Evolutionary conservation across 2,888 invertebrate genomes (phyloP).

Genomic region (Eupeodes latifasciatus): DNA sequence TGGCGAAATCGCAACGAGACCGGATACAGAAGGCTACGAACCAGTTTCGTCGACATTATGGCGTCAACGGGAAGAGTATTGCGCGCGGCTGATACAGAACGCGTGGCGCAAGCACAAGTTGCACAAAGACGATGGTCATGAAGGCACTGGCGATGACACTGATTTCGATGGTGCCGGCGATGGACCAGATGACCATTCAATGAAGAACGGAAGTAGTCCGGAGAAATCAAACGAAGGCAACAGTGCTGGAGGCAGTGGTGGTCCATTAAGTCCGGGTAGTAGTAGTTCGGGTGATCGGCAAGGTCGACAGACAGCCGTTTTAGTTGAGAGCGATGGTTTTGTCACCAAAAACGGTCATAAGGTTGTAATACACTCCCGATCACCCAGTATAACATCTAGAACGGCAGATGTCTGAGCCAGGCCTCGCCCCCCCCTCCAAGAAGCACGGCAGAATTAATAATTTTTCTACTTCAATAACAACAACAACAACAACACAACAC

Average conservation of each 20-base stretch:
- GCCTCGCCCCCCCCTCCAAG: slow-evolving; percentile 90
- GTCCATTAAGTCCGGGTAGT: slow-evolving; percentile 79
- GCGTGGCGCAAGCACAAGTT: slow-evolving; percentile 96
- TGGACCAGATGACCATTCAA: slow-evolving; percentile 83
- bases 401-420: slow-evolving; percentile 94
- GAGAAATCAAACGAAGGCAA: slow-evolving; percentile 59
- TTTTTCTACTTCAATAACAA: slow-evolving; percentile 78
- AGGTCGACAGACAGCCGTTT: slow-evolving; percentile 91
- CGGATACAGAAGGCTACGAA: slow-evolving; percentile 95
- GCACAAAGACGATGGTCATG: slow-evolving; percentile 86
- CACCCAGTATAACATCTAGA: slow-evolving; percentile 92
- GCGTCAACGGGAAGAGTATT: slow-evolving; percentile 98
- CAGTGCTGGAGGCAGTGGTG: slow-evolving; percentile 77
- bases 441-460: slow-evolving; percentile 84
- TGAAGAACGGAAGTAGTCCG: slow-evolving; percentile 77
- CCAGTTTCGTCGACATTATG: slow-evolving; percentile 97
- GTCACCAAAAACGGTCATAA: slow-evolving; percentile 94
- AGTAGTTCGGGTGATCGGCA: slow-evolving; percentile 81
- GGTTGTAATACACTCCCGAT: slow-evolving; percentile 94
- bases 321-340: slow-evolving; percentile 93
- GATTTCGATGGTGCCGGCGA: slow-evolving; percentile 85
- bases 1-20: slow-evolving; percentile 92
- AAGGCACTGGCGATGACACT: slow-evolving; percentile 86
- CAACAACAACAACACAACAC: slow-evolving; percentile 78
- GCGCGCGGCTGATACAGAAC: slow-evolving; percentile 97